These are phyloP conservation scores for Tiliacea citrago DNA, from an alignment of 2,888 invertebrate genomes.

Conservation along the genomic window DNA sequence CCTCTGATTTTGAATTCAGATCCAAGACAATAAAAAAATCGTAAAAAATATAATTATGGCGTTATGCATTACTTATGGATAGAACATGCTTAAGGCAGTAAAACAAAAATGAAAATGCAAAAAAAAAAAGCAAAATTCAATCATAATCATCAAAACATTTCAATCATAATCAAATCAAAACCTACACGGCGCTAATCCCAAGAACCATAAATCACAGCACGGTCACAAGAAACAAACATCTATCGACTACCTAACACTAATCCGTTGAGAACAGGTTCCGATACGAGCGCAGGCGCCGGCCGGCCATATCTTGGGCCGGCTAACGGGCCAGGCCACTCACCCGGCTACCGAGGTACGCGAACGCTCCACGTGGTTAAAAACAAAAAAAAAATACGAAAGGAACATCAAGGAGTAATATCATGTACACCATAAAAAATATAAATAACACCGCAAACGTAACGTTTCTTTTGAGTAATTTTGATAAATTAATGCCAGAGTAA, in stretches of 20 bases:
- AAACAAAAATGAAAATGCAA: neutral
- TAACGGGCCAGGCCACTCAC: constrained; percentile 81
- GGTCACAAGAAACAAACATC: constrained; percentile 23
- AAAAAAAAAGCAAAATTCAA: neutral
- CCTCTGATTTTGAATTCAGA: neutral
- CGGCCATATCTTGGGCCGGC: constrained; percentile 68
- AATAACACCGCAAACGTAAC: neutral
- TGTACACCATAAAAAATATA: too few species aligned
- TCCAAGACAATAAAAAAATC: neutral
- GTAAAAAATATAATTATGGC: neutral
- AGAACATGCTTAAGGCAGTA: neutral
- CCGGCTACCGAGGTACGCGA: constrained; percentile 72
- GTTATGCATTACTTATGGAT: too few species aligned
- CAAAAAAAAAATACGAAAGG: neutral
- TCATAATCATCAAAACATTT: neutral
- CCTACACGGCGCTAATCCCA: neutral
- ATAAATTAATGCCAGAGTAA: too few species aligned
- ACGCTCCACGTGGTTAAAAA: constrained; percentile 46
- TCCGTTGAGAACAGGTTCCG: constrained; percentile 57
- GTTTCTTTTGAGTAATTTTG: neutral
- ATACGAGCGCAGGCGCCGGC: constrained; percentile 47
- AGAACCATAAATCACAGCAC: constrained; percentile 22
- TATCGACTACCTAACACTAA: constrained; percentile 32
- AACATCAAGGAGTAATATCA: neutral
- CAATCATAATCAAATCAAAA: constrained; percentile 14